Evolutionary conservation across 2,888 invertebrate genomes (phyloP).

Genomic region (Aethes cnicana): DNA sequence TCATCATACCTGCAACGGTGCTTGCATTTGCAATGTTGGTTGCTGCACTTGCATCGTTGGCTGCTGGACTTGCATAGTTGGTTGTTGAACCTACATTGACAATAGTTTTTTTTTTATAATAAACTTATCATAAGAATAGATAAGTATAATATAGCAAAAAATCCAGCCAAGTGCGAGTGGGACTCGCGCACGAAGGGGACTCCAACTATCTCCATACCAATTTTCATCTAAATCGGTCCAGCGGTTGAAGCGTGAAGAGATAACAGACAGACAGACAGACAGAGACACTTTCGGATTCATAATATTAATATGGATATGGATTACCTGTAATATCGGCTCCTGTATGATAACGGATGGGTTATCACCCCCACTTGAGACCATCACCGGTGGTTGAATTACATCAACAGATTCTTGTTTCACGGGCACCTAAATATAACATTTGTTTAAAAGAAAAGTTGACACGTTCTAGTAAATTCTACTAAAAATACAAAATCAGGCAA

Average conservation of each 20-base stretch:
- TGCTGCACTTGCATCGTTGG: slow-evolving; percentile 58
- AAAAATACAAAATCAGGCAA: no score
- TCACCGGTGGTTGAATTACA: slow-evolving; percentile 52
- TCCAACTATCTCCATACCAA: no score
- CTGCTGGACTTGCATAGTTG: slow-evolving; percentile 40
- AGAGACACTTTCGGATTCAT: no score
- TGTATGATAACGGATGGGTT: slow-evolving; percentile 61
- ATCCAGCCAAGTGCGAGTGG: no score
- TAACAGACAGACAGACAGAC: no score
- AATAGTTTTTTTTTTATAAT: no score
- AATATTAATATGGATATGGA: not conserved
- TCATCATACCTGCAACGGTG: slow-evolving; percentile 44
- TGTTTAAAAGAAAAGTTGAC: not conserved
- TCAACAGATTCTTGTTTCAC: slow-evolving; percentile 61
- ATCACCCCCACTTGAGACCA: slow-evolving; percentile 50
- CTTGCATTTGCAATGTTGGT: slow-evolving; percentile 56
- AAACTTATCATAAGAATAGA: no score
- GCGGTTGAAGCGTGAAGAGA: no score
- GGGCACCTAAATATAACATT: slow-evolving; percentile 47
- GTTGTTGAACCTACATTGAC: slow-evolving; percentile 40
- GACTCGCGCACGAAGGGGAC: not conserved
- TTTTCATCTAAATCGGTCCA: no score
- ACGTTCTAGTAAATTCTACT: not conserved
- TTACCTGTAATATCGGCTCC: slow-evolving; percentile 64
- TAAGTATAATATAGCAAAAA: no score